Percentiles rank a stretch among this genome's conserved stretches.
These are phyloP conservation scores for Caranx ignobilis DNA, from an alignment of 2,113 vertebrate species.

Conservation along the genomic window DNA sequence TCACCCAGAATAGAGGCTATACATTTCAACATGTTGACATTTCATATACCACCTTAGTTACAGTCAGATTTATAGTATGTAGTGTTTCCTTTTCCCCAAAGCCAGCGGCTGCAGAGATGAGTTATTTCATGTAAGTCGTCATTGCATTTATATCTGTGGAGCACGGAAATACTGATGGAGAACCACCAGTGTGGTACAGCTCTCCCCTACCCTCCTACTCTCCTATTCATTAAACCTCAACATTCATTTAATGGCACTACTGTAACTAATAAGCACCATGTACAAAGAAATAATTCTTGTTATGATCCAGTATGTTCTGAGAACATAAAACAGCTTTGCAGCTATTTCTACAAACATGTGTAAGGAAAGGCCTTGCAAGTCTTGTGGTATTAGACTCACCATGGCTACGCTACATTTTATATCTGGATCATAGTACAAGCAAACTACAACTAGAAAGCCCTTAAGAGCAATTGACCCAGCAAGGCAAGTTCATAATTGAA, in stretches of 20 bases:
- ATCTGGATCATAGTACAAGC: constrained; percentile 29
- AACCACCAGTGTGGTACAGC: constrained; percentile 23
- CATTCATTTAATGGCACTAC: constrained; percentile 64
- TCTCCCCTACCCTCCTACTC: neutral
- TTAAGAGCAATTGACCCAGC: constrained; percentile 52
- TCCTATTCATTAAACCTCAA: constrained; percentile 21
- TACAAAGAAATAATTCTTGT: constrained; percentile 1
- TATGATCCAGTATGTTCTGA: constrained; percentile 13
- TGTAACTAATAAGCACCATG: constrained; percentile 62
- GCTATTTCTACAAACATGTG: constrained; percentile 15
- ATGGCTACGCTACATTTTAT: constrained; percentile 16
- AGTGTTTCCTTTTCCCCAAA: constrained; percentile 1
- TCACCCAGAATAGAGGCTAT: constrained; percentile 10
- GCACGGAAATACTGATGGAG: constrained; percentile 30
- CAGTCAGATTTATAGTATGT: constrained; percentile 21
- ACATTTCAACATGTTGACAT: constrained; percentile 61
- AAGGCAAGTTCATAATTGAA: constrained; percentile 43
- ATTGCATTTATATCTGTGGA: constrained; percentile 30
- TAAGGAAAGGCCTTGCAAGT: neutral
- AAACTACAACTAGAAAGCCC: constrained; percentile 43
- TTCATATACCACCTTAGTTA: constrained; percentile 24
- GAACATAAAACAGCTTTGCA: constrained; percentile 8
- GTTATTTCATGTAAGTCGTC: constrained; percentile 43
- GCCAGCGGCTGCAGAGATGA: constrained; percentile 41
- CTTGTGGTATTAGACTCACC: constrained; percentile 1